Evolutionary conservation across 2,113 vertebrate genomes (phyloP).

Genomic region (Rhynchopsitta pachyrhyncha): DNA sequence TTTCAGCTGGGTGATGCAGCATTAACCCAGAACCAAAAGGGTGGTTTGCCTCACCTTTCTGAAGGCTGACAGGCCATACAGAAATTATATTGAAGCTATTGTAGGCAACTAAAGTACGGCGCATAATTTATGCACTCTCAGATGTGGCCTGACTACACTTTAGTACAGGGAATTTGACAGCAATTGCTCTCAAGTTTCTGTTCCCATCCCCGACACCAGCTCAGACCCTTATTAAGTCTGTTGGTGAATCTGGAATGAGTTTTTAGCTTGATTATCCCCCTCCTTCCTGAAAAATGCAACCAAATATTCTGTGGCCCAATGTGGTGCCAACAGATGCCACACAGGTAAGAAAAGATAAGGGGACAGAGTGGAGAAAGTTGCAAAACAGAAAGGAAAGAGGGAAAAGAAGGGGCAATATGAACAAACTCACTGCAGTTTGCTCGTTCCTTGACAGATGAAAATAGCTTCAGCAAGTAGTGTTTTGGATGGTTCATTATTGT

Average conservation of each 20-base stretch:
- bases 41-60: neutral
- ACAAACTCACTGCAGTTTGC: neutral
- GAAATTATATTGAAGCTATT: neutral
- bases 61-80: neutral
- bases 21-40: neutral
- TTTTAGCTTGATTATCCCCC: neutral
- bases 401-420: neutral
- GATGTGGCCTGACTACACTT: neutral
- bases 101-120: neutral
- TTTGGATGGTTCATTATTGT: neutral
- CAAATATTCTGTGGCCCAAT: neutral
- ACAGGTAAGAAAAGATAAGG: fast-evolving
- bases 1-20: neutral
- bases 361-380: neutral
- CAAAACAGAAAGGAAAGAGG: neutral
- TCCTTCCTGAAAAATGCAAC: neutral
- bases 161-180: neutral
- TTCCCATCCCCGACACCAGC: neutral
- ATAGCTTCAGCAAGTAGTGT: neutral
- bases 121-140: neutral
- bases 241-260: neutral
- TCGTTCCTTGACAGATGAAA: neutral
- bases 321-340: neutral
- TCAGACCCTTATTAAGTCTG: neutral
- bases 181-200: neutral